Conservation (phyloP, 2,797 vertebrate genomes). For the Sebastes diaconus region DNA sequence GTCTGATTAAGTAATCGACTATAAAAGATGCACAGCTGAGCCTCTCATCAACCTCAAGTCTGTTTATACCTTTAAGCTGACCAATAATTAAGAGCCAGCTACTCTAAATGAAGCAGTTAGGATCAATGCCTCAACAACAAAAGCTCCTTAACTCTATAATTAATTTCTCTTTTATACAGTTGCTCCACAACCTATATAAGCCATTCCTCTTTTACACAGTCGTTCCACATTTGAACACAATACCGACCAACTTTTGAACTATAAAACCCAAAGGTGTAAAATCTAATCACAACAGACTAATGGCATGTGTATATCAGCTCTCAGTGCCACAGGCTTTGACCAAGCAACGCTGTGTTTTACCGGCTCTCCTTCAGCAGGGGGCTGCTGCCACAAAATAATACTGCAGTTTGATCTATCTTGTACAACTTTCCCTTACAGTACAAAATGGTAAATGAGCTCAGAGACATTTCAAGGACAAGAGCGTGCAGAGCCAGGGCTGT, state of each 20-base stretch:
- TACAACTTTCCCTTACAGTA: neutral
- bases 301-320: neutral
- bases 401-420: neutral
- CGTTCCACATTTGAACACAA: neutral
- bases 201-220: neutral
- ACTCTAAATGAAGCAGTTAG: slow-evolving; percentile 22
- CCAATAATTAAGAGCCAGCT: neutral
- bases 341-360: neutral
- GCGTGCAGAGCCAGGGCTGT: neutral
- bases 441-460: slow-evolving; percentile 15
- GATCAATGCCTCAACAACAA: slow-evolving; percentile 2
- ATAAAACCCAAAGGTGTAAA: slow-evolving; percentile 3
- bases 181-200: neutral
- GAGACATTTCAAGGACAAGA: slow-evolving; percentile 3
- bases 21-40: slow-evolving; percentile 34
- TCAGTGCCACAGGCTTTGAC: neutral
- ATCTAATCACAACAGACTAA: slow-evolving; percentile 10
- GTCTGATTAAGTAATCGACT: slow-evolving; percentile 10
- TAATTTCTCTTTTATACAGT: neutral
- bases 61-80: slow-evolving; percentile 22
- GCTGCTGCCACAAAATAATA: neutral
- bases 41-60: slow-evolving; percentile 29
- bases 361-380: neutral
- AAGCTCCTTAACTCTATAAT: neutral
- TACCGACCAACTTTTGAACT: neutral